Conservation (phyloP, 2,797 vertebrate genomes). For the Coranthus polyacanthus region DNA sequence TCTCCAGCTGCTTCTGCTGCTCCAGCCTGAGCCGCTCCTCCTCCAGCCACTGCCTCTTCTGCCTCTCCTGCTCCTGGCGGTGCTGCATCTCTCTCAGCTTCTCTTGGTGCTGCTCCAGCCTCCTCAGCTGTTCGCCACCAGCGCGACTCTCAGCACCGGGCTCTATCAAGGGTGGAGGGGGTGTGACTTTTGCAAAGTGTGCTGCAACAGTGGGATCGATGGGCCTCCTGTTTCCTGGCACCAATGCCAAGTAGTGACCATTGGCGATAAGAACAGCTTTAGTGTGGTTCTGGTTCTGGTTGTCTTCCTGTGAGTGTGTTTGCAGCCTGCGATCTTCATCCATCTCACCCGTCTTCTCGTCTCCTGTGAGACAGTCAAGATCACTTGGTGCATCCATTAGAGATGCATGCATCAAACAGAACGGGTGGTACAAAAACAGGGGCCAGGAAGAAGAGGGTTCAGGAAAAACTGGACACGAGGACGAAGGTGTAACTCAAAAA, state of each 20-base stretch:
- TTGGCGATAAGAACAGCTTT: constrained; percentile 58
- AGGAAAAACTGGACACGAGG: constrained; percentile 58
- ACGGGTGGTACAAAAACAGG: constrained; percentile 55
- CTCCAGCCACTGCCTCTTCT: constrained; percentile 78
- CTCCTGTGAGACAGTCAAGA: constrained; percentile 86
- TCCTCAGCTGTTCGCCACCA: constrained; percentile 64
- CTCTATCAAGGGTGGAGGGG: constrained; percentile 32
- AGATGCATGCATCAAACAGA: constrained; percentile 76
- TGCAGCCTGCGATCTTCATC: constrained; percentile 48
- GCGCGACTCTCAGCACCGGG: not conserved
- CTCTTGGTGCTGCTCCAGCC: constrained; percentile 76
- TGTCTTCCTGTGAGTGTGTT: constrained; percentile 61
- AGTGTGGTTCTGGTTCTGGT: constrained; percentile 72
- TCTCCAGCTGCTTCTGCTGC: constrained; percentile 80
- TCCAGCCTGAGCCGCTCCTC: constrained; percentile 75
- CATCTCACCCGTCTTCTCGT: constrained; percentile 57
- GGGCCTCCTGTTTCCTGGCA: constrained; percentile 81
- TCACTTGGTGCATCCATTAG: constrained; percentile 82
- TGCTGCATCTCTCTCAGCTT: constrained; percentile 72
- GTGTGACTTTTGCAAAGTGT: constrained; percentile 54
- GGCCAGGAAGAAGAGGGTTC: constrained; percentile 59
- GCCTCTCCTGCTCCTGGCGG: constrained; percentile 72
- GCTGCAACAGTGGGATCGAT: constrained; percentile 70
- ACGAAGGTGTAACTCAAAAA: constrained; percentile 55
- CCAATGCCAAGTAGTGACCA: constrained; percentile 79